Percentiles rank a stretch among this genome's conserved stretches.
Evolutionary conservation across 2,888 invertebrate species (phyloP).

Genomic region (Acleris cristana): DNA sequence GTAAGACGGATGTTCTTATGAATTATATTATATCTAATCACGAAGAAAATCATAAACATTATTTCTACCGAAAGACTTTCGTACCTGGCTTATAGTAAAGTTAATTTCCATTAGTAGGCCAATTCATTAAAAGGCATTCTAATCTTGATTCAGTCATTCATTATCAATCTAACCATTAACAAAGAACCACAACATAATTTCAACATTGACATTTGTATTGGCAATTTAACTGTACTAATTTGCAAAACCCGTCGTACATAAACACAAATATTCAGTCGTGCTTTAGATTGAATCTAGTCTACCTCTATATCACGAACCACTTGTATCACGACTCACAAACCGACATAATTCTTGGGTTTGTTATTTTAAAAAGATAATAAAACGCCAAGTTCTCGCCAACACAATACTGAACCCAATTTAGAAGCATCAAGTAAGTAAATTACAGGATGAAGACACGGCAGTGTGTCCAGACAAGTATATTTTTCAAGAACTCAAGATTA

Average conservation of each 20-base stretch:
- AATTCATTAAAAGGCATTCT: too few relatives aligned
- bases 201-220: constrained; percentile 32
- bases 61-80: too few relatives aligned
- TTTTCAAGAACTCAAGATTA: constrained; percentile 20
- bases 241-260: constrained; percentile 23
- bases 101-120: too few relatives aligned
- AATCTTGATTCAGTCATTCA: not conserved
- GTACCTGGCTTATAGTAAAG: too few relatives aligned
- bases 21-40: too few relatives aligned
- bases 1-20: too few relatives aligned
- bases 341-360: not conserved
- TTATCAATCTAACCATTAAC: not conserved
- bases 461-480: too few relatives aligned
- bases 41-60: too few relatives aligned
- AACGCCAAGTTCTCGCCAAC: not conserved
- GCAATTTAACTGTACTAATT: constrained; percentile 31
- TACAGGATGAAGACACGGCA: too few relatives aligned
- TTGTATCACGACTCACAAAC: constrained; percentile 20
- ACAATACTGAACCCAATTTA: constrained; percentile 17
- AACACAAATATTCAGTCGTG: constrained; percentile 26
- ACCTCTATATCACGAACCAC: constrained; percentile 28
- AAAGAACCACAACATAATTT: not conserved
- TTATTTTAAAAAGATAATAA: constrained; percentile 5
- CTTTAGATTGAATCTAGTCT: constrained; percentile 31
- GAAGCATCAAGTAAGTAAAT: constrained; percentile 12